Base-by-base conservation (phyloP, 1,140 invertebrate species). In the Semibalanus balanoides region DNA sequence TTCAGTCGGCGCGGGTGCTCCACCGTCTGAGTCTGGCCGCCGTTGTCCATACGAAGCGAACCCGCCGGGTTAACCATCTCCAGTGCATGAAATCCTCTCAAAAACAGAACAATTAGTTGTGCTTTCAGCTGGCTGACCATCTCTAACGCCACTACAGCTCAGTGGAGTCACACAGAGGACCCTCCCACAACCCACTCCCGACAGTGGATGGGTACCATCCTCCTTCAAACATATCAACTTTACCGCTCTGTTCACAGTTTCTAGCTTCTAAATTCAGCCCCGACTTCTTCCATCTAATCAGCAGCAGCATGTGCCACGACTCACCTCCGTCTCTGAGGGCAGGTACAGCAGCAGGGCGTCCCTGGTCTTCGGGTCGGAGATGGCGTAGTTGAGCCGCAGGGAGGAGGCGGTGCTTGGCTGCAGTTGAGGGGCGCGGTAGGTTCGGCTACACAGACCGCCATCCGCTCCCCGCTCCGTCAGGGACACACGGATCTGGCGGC, bases 401-500 rank as follows among this genome's bases (percentile, higher is more conserved):
- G 86, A 87, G 73, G 90, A 93, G 27, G 89, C 90, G 0, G 90
- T 88, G 0, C 89, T 87, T 0, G 93, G 88, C 31, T 90, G 86
- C 72, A 90, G 83, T 27, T 86, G 85, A 0, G 84, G 82, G 22
- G 84, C 81, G 71, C 88, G 83, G 82, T 93, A 97, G 0, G 90
- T 89, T 76, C 94, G 87, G 5, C 89, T 85, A 84, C 94, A 96
- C 29, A 83, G 82, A 72, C 79, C 80, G 35, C 78, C 74, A 77
- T 80, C 22, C 74, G 81, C 75, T 28, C 77, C 75, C 31, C 83
- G 82, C 74, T 83, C 83, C 14, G 84, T 90, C 77, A 95, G 79
- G 0, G 93, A 94, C 1, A 96, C 87, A 74, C 90, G 88, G 80
- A 96, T 93, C 92, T 94, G 79, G 69, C 85, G 79, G 74, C n/a